These are phyloP conservation scores for Carassius gibelio DNA, from an alignment of 2,113 vertebrate species.

Conservation along the genomic window DNA sequence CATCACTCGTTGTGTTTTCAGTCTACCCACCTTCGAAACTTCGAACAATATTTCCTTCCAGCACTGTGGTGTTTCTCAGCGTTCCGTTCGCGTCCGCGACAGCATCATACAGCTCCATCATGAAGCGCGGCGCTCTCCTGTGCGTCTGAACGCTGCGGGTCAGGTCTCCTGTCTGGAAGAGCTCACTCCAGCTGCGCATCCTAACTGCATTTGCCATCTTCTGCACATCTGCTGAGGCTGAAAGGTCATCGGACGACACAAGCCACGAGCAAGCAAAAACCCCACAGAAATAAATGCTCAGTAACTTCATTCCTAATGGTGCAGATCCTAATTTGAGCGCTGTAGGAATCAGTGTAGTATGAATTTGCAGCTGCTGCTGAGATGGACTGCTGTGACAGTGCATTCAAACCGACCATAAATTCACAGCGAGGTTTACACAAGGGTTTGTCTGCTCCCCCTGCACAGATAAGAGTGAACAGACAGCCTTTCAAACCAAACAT, in stretches of 20 bases:
- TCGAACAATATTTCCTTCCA: constrained; percentile 74
- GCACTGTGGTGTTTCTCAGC: constrained; percentile 65
- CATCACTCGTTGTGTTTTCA: not conserved
- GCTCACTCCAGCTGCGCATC: constrained; percentile 59
- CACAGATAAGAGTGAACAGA: constrained; percentile 19
- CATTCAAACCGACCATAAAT: constrained; percentile 39
- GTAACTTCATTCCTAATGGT: constrained; percentile 20
- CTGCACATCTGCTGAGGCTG: not conserved
- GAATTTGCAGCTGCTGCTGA: not conserved
- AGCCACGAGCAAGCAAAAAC: not conserved
- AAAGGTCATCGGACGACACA: not conserved
- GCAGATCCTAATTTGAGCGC: too few relatives aligned
- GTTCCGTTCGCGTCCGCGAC: constrained; percentile 68
- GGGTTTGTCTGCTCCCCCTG: constrained; percentile 12
- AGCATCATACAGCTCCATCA: constrained; percentile 78
- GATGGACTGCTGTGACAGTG: constrained; percentile 10
- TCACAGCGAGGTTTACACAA: not conserved
- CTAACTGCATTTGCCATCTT: constrained; percentile 41
- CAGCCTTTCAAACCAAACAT: constrained; percentile 29
- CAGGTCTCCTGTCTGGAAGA: constrained; percentile 67
- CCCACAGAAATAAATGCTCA: not conserved
- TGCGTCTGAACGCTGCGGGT: constrained; percentile 60
- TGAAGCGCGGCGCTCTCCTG: constrained; percentile 76
- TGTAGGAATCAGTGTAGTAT: not conserved
- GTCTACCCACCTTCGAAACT: constrained; percentile 77